Evolutionary conservation across 2,888 invertebrate genomes (phyloP), one percentile per base, ranked within the genome.

Genomic region (Eupithecia tripunctaria): DNA sequence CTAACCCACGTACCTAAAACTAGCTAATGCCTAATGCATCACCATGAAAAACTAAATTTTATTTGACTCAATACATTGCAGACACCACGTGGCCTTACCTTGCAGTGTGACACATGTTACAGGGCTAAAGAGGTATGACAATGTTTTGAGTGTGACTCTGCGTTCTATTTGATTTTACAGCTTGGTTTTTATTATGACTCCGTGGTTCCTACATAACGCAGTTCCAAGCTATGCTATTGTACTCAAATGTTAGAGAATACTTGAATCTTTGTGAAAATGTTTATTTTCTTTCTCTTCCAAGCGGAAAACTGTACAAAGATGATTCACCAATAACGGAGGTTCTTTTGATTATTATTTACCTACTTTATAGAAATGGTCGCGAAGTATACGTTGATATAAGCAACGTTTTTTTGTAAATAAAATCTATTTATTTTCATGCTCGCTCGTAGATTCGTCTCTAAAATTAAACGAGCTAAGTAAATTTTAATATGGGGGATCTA

Each of bases 211-310:
- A 68, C 71, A 43, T 27, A 63, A 27, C 29, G 67, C 67, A 67
- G 71, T 68, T 67, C 68, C 71, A 62, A 69, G 78, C 76, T 82
- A 79, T 81, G 82, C 81, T 84, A 83, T 82, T 86, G 78, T 81
- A 75, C 67, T 69, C 76, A 72, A 82, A 85, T 82, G 79, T 82
- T 83, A 69, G 70, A 68, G 60, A 71, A 66, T 60, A 63, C 71
- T 67, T 71, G 68, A 74, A 69, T 74, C 69, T 71, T 69, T 69
- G 67, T 47, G 65, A 65, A 72, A 72, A 70, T 70, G 68, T 72
- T 75, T 72, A 68, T 71, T 68, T 68, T 67, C 32, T 65, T 71
- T 60, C n/a, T 69, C 47, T 71, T 32, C 21, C 29, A 51, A 47
- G 62, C 71, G 63, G 25, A 32, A 74, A 71, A 56, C 65, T 56